Evolutionary conservation across 2,888 invertebrate genomes (phyloP), one percentile per base, ranked within the genome.

Genomic region (Dyspetes luteomarginatus): DNA sequence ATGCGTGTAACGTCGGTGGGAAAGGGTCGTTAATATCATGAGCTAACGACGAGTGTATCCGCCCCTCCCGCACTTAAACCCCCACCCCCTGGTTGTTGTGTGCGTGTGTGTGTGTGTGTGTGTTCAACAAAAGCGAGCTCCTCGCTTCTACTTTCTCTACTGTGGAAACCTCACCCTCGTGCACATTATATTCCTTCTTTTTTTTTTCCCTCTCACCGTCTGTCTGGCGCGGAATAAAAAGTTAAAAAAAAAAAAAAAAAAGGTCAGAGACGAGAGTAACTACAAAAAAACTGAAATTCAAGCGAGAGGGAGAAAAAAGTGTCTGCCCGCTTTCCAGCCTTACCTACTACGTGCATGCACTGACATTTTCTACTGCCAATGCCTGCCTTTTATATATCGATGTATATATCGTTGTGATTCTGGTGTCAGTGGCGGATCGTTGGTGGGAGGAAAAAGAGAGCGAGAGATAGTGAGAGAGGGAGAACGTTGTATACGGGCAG

Each of bases 1-100:
- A n/a, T 17, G 67, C 30, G 72, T 73, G 55, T 67, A 55, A 76
- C 81, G 84, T 62, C 78, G 74, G 67, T 67, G 81, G 81, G 79
- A 77, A 78, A 84, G 83, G 88, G 85, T 88, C 85, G 84, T 88
- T 88, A 58, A 69, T 58, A 86, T 83, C 84, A 82, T 73, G 65
- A 83, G 83, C 84, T 84, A 86, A 85, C 83, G 84, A 84, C 81
- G 85, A 74, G 78, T 81, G 77, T 82, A 69, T 79, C 64, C 48
- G 30, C 56, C 72, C 78, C 75, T 77, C 84, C 85, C 78, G 52
- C 82, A 83, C 80, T 85, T 82, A 80, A 80, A 77, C 82, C 45
- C 78, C 78, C 75, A 15, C 15, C 19, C 65, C 43, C 7, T 55
- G 28, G 65, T 62, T 68, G 56, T 24, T 48, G n/a, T n/a, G n/a